phyloP scores from a whole-genome alignment of 2,888 invertebrate species.

The Galerucella nymphaeae region DNA sequence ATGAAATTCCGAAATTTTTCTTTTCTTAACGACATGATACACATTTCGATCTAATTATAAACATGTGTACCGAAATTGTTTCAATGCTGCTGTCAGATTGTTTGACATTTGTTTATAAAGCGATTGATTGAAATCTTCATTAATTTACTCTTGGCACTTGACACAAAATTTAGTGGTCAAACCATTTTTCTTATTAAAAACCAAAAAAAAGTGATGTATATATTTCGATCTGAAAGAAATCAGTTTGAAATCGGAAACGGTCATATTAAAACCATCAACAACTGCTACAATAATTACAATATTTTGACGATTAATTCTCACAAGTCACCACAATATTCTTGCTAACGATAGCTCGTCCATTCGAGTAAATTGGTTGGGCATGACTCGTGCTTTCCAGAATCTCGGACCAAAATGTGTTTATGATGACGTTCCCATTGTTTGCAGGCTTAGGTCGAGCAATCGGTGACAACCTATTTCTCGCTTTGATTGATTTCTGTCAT shows the following conservation, averaged over 20 bases:
- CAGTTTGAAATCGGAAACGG: slow-evolving; percentile 41
- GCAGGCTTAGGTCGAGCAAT: slow-evolving; percentile 50
- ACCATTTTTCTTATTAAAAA: background rate
- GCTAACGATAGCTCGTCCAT: slow-evolving; percentile 63
- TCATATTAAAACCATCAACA: slow-evolving; percentile 50
- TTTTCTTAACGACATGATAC: background rate
- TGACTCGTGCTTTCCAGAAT: slow-evolving; percentile 64
- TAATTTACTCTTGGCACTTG: background rate
- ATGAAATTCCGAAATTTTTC: background rate
- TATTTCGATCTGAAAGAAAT: slow-evolving; percentile 7
- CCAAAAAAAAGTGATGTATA: background rate
- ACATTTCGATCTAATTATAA: background rate
- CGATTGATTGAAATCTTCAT: slow-evolving; percentile 1
- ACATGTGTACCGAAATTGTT: background rate
- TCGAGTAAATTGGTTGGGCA: slow-evolving; percentile 64
- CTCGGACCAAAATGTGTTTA: slow-evolving; percentile 63
- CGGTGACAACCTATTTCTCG: slow-evolving; percentile 53
- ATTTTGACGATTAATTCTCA: slow-evolving; percentile 65
- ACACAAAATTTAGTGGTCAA: no score
- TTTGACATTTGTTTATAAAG: background rate
- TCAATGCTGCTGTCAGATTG: background rate
- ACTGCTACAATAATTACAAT: slow-evolving; percentile 65
- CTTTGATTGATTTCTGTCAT: slow-evolving; percentile 54
- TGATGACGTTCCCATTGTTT: slow-evolving; percentile 65
- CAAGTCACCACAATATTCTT: slow-evolving; percentile 65